Evolutionary conservation across 2,888 invertebrate genomes (phyloP), one percentile per base, ranked within the genome.

Genomic region (Platycnemis pennipes): DNA sequence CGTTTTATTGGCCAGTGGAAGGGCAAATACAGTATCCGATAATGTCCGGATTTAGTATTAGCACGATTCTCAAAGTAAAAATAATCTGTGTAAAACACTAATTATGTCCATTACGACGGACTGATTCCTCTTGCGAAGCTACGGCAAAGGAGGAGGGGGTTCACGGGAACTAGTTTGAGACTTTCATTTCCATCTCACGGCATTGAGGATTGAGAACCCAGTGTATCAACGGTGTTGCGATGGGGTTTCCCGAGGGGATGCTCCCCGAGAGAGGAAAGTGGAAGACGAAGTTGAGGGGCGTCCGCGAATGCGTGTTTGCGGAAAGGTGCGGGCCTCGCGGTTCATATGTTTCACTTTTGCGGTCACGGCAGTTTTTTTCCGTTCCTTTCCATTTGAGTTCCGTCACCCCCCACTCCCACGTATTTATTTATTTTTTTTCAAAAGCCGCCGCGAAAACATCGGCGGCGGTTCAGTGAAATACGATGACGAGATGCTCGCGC

Each of bases 291-390:
- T n/a, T 26, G 46, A 87, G 16, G 63, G 63, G 56, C 11, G 42
- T 63, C 44, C 26, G 44, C n/a, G 91, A 56, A 91, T 37, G 77
- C 13, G 37, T 77, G 31, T 77, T 77, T 77, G 91, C 44, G 56
- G 56, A 22, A 56, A 89, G 89, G 89, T 89, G 56, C 56, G 56
- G 53, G 91, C 42, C 31, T 56, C 22, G 63, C 31, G 91, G 63
- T 91, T 91, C 91, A 91, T 91, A 69, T 91, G 91, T 91, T 89
- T 53, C 56, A 89, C 91, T 91, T 56, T 63, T 91, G 91, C n/a
- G 91, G 91, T 91, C 91, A 63, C 63, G 42, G 37, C 2, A 45
- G 91, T 26, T 44, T 44, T 56, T 31, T 37, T 37, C 26, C 56
- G n/a, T 37, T 26, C 3, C 91, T 4, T 49, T 26, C 49, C 53